Evolutionary conservation across 2,797 vertebrate genomes (phyloP).

Genomic region (Champsocephalus gunnari): DNA sequence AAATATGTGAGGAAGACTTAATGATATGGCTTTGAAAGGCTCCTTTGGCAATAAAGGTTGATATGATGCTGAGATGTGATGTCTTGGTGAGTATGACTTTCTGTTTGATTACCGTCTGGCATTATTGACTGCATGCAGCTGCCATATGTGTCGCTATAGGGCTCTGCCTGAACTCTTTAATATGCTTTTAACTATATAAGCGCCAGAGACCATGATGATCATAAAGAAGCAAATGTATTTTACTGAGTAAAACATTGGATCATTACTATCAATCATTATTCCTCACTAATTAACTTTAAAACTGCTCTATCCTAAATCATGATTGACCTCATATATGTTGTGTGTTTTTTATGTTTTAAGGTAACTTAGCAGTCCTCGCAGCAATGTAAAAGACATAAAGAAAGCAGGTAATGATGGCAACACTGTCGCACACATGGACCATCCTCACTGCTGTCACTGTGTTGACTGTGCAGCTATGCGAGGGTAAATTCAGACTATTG

Average conservation of each 20-base stretch:
- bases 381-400: slow-evolving; percentile 35
- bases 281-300: background rate
- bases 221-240: background rate
- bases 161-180: background rate
- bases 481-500: slow-evolving; percentile 47
- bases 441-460: slow-evolving; percentile 38
- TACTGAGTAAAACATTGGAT: too few relatives aligned
- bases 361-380: background rate
- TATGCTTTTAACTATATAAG: background rate
- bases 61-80: slow-evolving; percentile 14
- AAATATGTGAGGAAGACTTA: slow-evolving; percentile 3
- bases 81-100: slow-evolving; percentile 24
- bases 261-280: too few relatives aligned
- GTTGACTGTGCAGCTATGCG: slow-evolving; percentile 58
- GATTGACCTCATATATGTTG: background rate
- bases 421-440: slow-evolving; percentile 52
- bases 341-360: slow-evolving; percentile 15
- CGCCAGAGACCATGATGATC: background rate
- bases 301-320: background rate
- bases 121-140: background rate
- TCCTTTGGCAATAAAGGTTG: too few relatives aligned
- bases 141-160: background rate
- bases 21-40: background rate
- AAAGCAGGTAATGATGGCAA: slow-evolving; percentile 34
- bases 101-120: background rate